Evolutionary conservation across 2,888 invertebrate species (phyloP).

Genomic region (Onchidella celtica): DNA sequence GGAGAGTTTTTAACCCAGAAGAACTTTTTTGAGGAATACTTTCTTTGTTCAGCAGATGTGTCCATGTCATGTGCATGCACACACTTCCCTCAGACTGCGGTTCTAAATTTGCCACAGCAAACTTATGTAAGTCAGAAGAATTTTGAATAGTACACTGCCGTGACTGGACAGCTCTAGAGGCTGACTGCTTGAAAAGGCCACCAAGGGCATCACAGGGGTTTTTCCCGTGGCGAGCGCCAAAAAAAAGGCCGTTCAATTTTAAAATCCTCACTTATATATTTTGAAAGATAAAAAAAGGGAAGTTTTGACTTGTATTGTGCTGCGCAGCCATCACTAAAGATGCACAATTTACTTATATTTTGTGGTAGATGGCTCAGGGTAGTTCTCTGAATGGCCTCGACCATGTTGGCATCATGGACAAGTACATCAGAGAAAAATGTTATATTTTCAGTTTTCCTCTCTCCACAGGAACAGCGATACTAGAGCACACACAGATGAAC

Average conservation of each 20-base stretch:
- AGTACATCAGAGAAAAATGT: constrained; percentile 21
- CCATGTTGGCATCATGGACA: constrained; percentile 3
- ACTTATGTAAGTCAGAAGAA: constrained; percentile 4
- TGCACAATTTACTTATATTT: constrained; percentile 3
- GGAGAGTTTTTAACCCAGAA: background rate
- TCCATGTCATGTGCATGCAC: background rate
- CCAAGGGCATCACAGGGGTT: constrained; percentile 32
- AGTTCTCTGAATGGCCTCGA: background rate
- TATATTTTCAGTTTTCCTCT: background rate
- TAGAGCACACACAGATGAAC: constrained; percentile 15
- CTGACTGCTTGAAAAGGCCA: constrained; percentile 2
- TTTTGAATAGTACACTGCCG: background rate
- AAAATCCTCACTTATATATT: background rate
- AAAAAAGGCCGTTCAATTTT: constrained; percentile 7
- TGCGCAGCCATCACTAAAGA: constrained; percentile 40
- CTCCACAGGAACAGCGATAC: background rate
- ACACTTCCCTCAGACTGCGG: background rate
- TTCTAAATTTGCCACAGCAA: background rate
- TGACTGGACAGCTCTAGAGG: background rate
- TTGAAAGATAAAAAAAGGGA: constrained; percentile 4
- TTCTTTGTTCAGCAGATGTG: too few relatives aligned
- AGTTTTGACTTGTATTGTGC: constrained; percentile 36
- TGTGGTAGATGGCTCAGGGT: background rate
- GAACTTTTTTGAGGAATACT: background rate
- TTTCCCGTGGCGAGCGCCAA: constrained; percentile 34